phyloP scores from a whole-genome alignment of 2,797 vertebrate genomes.

The Sciurus vulgaris region DNA sequence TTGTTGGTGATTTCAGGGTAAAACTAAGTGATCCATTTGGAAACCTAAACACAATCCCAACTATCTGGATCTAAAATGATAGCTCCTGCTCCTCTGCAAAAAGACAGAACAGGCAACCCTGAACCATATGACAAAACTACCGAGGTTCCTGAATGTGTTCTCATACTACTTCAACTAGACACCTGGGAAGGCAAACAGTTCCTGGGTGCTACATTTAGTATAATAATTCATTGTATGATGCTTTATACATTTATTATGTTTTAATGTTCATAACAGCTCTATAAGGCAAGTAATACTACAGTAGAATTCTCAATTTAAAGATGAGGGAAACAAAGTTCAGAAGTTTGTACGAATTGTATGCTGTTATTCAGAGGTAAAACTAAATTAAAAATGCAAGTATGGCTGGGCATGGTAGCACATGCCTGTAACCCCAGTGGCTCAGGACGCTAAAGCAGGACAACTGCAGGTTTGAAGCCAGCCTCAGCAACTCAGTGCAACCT shows the following conservation, averaged over 20 bases:
- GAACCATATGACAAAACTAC: not conserved
- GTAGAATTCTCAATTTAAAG: not conserved
- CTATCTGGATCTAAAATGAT: not conserved
- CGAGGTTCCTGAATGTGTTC: not conserved
- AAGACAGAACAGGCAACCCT: not conserved
- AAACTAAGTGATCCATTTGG: not conserved
- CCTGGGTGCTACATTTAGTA: not conserved
- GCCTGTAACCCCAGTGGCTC: too few relatives aligned
- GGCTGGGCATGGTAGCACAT: too few relatives aligned
- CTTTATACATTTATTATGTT: not conserved
- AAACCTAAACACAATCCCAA: not conserved
- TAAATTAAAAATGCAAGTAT: constrained; percentile 2
- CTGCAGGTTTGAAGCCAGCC: too few relatives aligned
- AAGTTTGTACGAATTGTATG: constrained; percentile 1
- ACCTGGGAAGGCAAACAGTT: not conserved
- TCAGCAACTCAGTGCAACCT: too few relatives aligned
- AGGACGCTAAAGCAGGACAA: too few relatives aligned
- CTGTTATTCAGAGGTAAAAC: constrained; percentile 1
- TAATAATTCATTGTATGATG: not conserved
- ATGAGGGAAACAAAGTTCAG: constrained; percentile 26
- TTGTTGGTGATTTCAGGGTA: constrained; percentile 23
- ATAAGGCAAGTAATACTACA: not conserved
- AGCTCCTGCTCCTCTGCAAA: not conserved
- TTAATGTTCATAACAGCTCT: not conserved
- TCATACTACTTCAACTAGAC: not conserved